A percentile compares a stretch with the other conserved stretches of the same genome.
Conservation (phyloP, 2,113 vertebrate species). For the Diglossa brunneiventris region DNA sequence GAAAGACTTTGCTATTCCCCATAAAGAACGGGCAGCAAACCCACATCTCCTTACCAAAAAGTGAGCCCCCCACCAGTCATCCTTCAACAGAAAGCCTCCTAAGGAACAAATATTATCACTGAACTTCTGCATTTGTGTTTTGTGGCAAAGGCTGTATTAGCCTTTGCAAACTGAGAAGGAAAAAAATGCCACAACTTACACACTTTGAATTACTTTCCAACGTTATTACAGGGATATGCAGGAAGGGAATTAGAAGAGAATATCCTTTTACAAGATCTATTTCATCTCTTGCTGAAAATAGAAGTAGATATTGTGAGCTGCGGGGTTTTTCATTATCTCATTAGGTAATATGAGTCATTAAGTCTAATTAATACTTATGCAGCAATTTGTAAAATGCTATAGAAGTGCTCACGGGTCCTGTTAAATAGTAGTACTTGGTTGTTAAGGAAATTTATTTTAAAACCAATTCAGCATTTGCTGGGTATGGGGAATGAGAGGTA, state of each 20-base stretch:
- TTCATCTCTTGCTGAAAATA: constrained; percentile 45
- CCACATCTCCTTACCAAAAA: neutral
- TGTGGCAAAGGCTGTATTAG: neutral
- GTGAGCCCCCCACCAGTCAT: neutral
- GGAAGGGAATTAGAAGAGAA: neutral
- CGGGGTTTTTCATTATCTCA: constrained; percentile 57
- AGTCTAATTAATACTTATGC: constrained; percentile 56
- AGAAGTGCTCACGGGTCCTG: constrained; percentile 27
- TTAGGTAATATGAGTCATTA: constrained; percentile 63
- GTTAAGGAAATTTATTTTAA: constrained; percentile 30
- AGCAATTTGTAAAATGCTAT: constrained; percentile 34
- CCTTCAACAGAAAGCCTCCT: neutral
- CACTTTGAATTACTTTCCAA: neutral
- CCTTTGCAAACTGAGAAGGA: neutral
- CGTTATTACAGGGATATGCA: neutral
- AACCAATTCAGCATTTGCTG: constrained; percentile 1
- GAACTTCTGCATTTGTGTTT: neutral
- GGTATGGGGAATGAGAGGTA: neutral
- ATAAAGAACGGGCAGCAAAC: neutral
- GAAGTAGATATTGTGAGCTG: constrained; percentile 41
- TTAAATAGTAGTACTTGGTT: constrained; percentile 44
- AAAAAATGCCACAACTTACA: neutral
- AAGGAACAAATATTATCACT: neutral
- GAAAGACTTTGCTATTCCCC: constrained; percentile 4
- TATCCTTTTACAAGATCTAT: constrained; percentile 23